Conservation (phyloP, 2,888 invertebrate genomes). For the Chaetoderma sp. region DNA sequence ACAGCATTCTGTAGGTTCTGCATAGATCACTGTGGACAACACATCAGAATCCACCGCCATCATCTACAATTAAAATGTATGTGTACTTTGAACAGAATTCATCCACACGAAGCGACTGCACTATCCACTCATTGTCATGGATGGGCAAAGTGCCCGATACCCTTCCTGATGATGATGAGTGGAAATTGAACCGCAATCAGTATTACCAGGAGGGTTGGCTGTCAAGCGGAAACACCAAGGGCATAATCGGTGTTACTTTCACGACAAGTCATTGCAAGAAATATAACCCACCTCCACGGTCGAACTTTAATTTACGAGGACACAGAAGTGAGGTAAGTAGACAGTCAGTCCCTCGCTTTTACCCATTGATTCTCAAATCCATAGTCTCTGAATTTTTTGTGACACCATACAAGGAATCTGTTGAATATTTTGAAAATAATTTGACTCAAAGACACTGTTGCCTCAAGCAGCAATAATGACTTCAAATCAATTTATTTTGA, state of each 20-base stretch:
- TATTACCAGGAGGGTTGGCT: slow-evolving; percentile 99
- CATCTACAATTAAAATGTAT: too few relatives aligned
- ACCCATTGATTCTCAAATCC: background rate
- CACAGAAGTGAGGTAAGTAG: slow-evolving; percentile 89
- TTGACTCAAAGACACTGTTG: too few relatives aligned
- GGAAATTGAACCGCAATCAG: slow-evolving; percentile 94
- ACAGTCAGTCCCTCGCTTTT: too few relatives aligned
- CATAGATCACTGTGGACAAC: too few relatives aligned
- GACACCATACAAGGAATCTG: too few relatives aligned
- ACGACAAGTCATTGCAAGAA: slow-evolving; percentile 93
- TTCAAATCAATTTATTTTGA: too few relatives aligned
- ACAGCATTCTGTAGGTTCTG: too few relatives aligned
- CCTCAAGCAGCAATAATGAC: too few relatives aligned
- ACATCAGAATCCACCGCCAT: too few relatives aligned
- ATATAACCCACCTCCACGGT: slow-evolving; percentile 81
- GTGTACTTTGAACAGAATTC: slow-evolving; percentile 94
- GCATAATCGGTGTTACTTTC: slow-evolving; percentile 95
- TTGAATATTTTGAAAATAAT: too few relatives aligned
- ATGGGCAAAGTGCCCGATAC: slow-evolving; percentile 98
- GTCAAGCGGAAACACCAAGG: slow-evolving; percentile 90
- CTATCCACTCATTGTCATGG: slow-evolving; percentile 94
- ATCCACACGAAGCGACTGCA: slow-evolving; percentile 95
- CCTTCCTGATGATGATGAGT: slow-evolving; percentile 87
- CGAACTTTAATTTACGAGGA: slow-evolving; percentile 96
- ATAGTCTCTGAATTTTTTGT: background rate